Evolutionary conservation across 2,888 invertebrate species (phyloP).

Genomic region (Mimachlamys varia): DNA sequence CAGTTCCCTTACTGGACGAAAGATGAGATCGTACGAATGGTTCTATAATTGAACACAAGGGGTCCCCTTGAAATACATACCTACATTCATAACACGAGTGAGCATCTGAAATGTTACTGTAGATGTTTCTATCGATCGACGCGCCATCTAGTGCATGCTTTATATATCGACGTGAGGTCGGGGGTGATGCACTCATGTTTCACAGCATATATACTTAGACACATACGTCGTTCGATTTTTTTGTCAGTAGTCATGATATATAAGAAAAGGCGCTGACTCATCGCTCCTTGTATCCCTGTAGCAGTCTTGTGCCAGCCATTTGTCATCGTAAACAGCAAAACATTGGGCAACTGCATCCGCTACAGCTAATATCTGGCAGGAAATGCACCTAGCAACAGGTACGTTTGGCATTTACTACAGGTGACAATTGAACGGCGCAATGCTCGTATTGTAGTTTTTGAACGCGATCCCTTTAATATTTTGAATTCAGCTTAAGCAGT

Average conservation of each 20-base stretch:
- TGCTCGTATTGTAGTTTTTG: no score
- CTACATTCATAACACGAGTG: no score
- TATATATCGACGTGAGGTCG: not conserved
- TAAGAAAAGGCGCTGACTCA: not conserved
- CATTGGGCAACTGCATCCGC: not conserved
- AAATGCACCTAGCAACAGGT: not conserved
- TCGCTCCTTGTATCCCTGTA: not conserved
- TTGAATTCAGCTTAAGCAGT: no score
- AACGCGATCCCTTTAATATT: no score
- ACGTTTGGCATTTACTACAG: not conserved
- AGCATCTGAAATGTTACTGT: no score
- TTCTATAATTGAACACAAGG: no score
- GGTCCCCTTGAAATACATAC: no score
- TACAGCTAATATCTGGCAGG: not conserved
- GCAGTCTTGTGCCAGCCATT: not conserved
- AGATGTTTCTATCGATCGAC: not conserved
- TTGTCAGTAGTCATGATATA: not conserved
- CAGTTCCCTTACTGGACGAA: no score
- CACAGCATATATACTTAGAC: not conserved
- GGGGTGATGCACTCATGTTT: not conserved
- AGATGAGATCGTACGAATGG: no score
- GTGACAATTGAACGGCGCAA: not conserved
- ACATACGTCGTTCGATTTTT: conserved; percentile 2
- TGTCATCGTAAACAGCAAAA: not conserved
- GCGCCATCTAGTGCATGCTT: not conserved